A percentile compares a stretch with the other conserved stretches of the same genome.
These are phyloP conservation scores for Pterocles orientalis DNA, from an alignment of 2,113 vertebrate species.

Conservation along the genomic window DNA sequence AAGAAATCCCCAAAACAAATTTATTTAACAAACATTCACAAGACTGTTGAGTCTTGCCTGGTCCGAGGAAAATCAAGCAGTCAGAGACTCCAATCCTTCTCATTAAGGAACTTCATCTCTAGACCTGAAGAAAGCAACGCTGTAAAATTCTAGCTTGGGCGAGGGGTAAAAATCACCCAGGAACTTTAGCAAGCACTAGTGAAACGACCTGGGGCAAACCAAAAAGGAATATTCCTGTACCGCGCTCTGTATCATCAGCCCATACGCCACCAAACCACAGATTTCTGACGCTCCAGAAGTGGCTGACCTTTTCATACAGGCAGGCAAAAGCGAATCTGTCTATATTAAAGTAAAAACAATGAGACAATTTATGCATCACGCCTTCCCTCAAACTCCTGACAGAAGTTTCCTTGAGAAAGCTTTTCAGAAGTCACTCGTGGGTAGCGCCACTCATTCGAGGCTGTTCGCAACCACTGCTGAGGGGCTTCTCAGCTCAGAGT, in stretches of 20 bases:
- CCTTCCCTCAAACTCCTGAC: not conserved
- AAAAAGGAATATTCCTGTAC: not conserved
- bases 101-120: fast-evolving
- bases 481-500: no score
- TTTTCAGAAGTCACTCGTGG: not conserved
- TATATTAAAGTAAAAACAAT: not conserved
- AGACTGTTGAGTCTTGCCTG: not conserved
- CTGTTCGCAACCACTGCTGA: not conserved
- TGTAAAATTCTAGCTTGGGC: not conserved
- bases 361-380: fast-evolving
- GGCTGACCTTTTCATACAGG: fast-evolving
- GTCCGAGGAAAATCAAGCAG: not conserved
- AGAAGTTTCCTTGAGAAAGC: not conserved
- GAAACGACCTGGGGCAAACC: not conserved
- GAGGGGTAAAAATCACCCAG: not conserved
- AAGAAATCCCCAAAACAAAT: not conserved
- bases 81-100: no score
- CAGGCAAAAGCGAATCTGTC: no score
- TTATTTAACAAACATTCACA: no score
- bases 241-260: not conserved
- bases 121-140: not conserved
- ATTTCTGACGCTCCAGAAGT: not conserved
- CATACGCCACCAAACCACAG: no score
- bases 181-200: fast-evolving
- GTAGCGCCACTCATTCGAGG: fast-evolving